Conservation (phyloP, 2,113 vertebrate species). For the Proterorhinus semilunaris region DNA sequence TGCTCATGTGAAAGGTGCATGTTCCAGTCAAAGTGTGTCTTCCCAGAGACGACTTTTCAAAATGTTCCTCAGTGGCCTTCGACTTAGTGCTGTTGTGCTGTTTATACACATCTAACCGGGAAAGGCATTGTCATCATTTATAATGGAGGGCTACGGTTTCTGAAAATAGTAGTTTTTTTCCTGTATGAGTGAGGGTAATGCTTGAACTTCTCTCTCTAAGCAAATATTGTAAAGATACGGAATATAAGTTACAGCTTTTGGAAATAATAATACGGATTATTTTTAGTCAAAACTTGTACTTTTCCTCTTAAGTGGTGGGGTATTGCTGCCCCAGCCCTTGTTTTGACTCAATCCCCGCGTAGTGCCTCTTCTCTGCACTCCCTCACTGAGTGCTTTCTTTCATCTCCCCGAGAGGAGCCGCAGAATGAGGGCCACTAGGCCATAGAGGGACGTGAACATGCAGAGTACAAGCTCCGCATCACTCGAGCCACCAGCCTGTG, state of each 20-base stretch:
- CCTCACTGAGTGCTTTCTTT: constrained; percentile 60
- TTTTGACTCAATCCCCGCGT: no score
- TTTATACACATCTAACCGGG: constrained; percentile 43
- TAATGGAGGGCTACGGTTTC: no score
- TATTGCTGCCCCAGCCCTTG: no score
- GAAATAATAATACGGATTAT: no score
- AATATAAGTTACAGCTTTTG: no score
- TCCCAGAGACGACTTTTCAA: constrained; percentile 9
- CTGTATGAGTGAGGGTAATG: no score
- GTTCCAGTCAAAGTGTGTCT: not conserved
- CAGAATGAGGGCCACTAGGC: constrained; percentile 45
- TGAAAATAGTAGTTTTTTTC: no score
- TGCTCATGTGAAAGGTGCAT: not conserved
- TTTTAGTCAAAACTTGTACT: no score
- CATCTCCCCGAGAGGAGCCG: constrained; percentile 23
- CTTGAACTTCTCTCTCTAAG: no score
- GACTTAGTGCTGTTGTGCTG: constrained; percentile 19
- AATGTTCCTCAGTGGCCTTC: constrained; percentile 10
- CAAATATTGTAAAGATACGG: no score
- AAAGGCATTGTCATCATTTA: no score
- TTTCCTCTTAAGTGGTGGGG: no score
- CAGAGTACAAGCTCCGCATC: constrained; percentile 20
- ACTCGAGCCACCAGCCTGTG: constrained; percentile 2
- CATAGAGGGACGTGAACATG: constrained; percentile 41
- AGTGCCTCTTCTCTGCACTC: constrained; percentile 13